These are phyloP conservation scores for Tethea ocularis DNA, from an alignment of 2,888 invertebrate genomes.

Conservation along the genomic window DNA sequence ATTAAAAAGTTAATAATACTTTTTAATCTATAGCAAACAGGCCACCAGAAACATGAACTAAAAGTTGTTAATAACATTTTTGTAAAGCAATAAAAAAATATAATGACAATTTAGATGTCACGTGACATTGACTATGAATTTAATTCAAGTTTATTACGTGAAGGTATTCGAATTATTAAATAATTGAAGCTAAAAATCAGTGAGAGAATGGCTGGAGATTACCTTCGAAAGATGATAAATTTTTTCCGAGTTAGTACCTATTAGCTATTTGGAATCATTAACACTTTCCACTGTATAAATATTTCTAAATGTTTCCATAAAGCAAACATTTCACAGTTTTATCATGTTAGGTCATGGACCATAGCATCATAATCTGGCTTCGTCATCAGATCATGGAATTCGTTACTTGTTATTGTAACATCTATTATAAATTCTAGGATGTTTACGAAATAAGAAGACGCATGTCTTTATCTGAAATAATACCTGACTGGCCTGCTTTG, in stretches of 20 bases:
- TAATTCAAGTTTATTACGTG: not conserved
- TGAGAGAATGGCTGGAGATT: constrained; percentile 57
- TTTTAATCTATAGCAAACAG: too few relatives aligned
- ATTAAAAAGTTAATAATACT: not conserved
- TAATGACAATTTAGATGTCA: constrained; percentile 1
- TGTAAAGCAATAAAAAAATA: not conserved
- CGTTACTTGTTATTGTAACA: constrained; percentile 55
- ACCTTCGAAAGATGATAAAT: constrained; percentile 47
- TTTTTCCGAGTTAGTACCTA: constrained; percentile 60
- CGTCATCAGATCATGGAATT: constrained; percentile 29
- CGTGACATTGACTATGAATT: not conserved
- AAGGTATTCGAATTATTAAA: constrained; percentile 12
- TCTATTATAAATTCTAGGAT: constrained; percentile 84
- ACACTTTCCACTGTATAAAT: not conserved
- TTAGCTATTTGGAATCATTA: not conserved
- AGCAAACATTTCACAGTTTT: not conserved
- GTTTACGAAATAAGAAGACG: constrained; percentile 87
- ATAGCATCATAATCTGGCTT: constrained; percentile 37
- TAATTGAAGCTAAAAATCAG: constrained; percentile 6
- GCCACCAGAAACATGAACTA: too few relatives aligned
- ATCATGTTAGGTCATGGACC: constrained; percentile 15
- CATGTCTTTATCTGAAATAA: constrained; percentile 87
- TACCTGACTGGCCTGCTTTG: constrained; percentile 91
- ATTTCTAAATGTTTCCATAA: not conserved
- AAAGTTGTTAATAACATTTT: not conserved